Base-by-base conservation (phyloP, 2,797 vertebrate species). In the Nyctalus aviator region DNA sequence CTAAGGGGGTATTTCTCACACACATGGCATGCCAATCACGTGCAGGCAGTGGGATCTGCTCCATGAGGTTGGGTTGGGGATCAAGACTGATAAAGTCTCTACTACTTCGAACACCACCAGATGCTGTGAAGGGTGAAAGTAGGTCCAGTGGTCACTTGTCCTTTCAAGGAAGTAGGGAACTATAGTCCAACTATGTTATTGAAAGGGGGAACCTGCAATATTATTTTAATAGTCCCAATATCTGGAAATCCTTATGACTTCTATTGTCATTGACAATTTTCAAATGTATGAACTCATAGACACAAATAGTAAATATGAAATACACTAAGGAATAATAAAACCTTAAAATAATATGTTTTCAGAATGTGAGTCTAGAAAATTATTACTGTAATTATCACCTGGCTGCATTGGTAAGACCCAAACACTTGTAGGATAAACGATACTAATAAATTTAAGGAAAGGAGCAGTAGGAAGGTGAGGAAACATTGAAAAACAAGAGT, bases 401-500 rank as follows among this genome's bases (percentile, higher is more conserved):
- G 57, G 20, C 10, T 91, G n/a, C 77, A 81, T 95, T 82, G 91
- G 44, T 84, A 76, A 89, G 37, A 94, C 20, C 20, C 17, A 37
- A 55, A 25, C 5, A 62, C 14, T 69, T 62, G 57, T 7, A 25
- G 17, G 25, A 73, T 44, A 82, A 90, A 66, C 72, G 15, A 79
- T 53, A 53, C 17, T 86, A 76, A 87, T 44, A 44, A 77, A 84
- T 53, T 12, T 68, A 76, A 93, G 32, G 23, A 84, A 87, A 89
- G 21, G 1, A n/a, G 50, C 18, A 77, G 13, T 35, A 30, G 7
- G 57, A 81, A 71, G 44, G 18, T 15, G 30, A 72, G 41, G 21
- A 91, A 90, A 64, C 1, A 37, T 20, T 73, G 35, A 72, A 27
- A 71, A 78, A 68, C 3, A 41, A 20, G 13, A 82, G 12, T 64